Evolutionary conservation across 2,797 vertebrate genomes (phyloP).

Genomic region (Acridotheres tristis): DNA sequence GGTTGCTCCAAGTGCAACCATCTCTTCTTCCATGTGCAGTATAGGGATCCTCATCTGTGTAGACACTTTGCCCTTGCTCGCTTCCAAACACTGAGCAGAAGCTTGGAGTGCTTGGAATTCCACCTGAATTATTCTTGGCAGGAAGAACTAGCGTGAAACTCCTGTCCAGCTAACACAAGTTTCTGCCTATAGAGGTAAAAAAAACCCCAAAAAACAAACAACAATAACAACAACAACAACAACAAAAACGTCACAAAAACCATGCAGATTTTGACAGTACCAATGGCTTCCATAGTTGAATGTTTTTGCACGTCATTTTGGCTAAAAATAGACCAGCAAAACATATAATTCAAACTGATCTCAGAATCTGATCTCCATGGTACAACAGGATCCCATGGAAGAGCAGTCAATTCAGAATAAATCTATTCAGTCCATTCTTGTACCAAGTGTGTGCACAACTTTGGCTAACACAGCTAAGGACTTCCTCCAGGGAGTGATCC

Average conservation of each 20-base stretch:
- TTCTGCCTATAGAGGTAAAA: neutral
- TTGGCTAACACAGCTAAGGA: neutral
- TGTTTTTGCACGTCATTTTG: neutral
- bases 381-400: neutral
- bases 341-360: neutral
- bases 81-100: neutral
- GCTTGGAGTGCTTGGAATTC: neutral
- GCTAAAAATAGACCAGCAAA: neutral
- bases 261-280: neutral
- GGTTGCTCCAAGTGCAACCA: neutral
- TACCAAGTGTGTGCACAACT: neutral
- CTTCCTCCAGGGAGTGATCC: neutral
- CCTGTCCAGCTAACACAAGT: neutral
- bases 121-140: neutral
- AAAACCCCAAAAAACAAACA: neutral
- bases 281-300: neutral
- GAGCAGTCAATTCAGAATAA: neutral
- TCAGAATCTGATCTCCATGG: neutral
- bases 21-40: accelerated
- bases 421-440: neutral
- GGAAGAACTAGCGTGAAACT: neutral
- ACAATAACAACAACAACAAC: too few relatives aligned
- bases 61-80: neutral
- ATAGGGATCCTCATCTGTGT: neutral
- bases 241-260: neutral